phyloP scores from a whole-genome alignment of 2,113 vertebrate species.

The Galeopterus variegatus region DNA sequence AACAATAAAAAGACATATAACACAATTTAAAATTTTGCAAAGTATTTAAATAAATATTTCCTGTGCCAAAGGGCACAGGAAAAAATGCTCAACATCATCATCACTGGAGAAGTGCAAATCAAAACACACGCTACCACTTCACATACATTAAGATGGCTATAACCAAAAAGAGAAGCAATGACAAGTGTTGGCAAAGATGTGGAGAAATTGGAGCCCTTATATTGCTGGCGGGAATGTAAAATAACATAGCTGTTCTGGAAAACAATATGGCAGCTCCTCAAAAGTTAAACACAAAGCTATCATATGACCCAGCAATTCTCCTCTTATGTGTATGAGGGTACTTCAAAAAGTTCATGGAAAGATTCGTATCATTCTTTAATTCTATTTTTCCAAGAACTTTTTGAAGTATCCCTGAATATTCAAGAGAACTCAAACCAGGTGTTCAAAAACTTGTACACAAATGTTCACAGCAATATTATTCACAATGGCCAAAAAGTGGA shows the following conservation, averaged over 20 bases:
- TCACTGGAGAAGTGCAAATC: not conserved
- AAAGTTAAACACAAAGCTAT: conserved; percentile 23
- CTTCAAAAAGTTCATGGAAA: too few species aligned
- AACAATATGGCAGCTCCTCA: not conserved
- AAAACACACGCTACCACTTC: conserved; percentile 1
- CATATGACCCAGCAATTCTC: not conserved
- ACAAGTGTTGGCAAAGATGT: not conserved
- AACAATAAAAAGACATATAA: not conserved
- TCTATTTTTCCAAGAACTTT: too few species aligned
- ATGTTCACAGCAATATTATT: not conserved
- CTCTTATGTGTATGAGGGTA: not conserved
- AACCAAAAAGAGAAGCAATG: not conserved
- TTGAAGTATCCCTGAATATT: too few species aligned
- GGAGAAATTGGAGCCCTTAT: not conserved
- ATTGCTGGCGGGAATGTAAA: not conserved
- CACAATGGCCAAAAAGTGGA: not conserved
- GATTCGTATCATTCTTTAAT: too few species aligned
- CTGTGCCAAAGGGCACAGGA: not conserved
- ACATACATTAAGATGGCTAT: not conserved
- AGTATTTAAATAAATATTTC: not conserved
- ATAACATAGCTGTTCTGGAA: not conserved
- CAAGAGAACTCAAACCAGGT: not conserved
- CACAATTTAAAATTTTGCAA: not conserved
- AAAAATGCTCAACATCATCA: not conserved
- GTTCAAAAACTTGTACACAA: not conserved